phyloP scores from a whole-genome alignment of 1,140 invertebrate species.

The Drosophila melanogaster region DNA sequence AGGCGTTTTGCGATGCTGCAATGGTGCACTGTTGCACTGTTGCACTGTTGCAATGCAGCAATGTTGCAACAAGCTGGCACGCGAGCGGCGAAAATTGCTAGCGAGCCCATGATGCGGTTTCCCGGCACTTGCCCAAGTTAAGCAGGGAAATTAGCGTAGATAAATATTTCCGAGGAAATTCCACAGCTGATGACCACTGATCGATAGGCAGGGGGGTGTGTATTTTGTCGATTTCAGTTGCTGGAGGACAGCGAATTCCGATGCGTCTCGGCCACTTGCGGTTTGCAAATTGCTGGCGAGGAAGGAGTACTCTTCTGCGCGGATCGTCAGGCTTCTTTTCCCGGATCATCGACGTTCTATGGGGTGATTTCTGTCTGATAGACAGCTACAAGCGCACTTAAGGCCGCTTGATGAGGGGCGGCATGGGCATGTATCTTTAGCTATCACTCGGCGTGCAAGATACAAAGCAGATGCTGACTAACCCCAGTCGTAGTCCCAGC shows the following conservation, averaged over 20 bases:
- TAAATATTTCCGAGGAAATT: constrained; percentile 75
- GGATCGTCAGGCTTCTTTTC: constrained; percentile 7
- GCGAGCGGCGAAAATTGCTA: constrained; percentile 71
- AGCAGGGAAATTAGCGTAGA: constrained; percentile 78
- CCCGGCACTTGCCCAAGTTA: constrained; percentile 62
- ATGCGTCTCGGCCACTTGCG: constrained; percentile 40
- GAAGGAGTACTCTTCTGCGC: neutral
- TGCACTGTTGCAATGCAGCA: constrained; percentile 22
- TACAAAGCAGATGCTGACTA: constrained; percentile 71
- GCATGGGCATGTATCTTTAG: constrained; percentile 45
- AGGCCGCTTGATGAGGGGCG: constrained; percentile 35
- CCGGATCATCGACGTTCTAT: constrained; percentile 30
- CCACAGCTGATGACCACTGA: constrained; percentile 57
- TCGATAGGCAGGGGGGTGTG: constrained; percentile 19
- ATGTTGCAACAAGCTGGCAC: constrained; percentile 61
- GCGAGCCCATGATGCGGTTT: constrained; percentile 64
- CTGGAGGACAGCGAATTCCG: constrained; percentile 37
- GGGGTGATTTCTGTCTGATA: constrained; percentile 51
- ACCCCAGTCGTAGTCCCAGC: neutral
- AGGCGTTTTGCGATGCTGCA: constrained; percentile 34
- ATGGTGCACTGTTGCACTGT: too few relatives aligned
- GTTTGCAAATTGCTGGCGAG: constrained; percentile 39
- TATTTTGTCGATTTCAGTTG: constrained; percentile 26
- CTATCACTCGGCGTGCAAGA: constrained; percentile 54
- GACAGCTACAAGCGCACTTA: constrained; percentile 74